These are phyloP conservation scores for Ciconia stormi DNA, from an alignment of 2,113 vertebrate genomes.

Conservation along the genomic window DNA sequence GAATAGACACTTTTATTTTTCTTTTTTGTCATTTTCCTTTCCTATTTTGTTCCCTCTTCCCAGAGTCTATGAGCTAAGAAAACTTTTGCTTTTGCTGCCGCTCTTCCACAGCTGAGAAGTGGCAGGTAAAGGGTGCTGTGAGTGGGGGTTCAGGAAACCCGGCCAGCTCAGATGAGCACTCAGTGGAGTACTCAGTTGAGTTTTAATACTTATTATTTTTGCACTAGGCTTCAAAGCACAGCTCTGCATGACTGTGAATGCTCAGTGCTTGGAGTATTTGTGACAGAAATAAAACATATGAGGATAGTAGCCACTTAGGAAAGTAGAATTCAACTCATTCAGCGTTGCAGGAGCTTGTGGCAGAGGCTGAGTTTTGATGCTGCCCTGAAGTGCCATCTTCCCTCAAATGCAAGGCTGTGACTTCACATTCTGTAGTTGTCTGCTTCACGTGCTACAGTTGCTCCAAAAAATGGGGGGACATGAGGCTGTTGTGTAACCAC, in stretches of 20 bases:
- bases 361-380: neutral
- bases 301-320: neutral
- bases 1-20: neutral
- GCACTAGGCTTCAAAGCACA: neutral
- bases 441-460: fast-evolving
- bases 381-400: neutral
- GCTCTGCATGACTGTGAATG: neutral
- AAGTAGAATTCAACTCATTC: neutral
- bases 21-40: neutral
- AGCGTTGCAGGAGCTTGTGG: neutral
- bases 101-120: neutral
- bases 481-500: neutral
- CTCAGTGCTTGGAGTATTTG: neutral
- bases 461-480: fast-evolving
- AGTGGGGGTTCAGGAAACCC: neutral
- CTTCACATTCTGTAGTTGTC: neutral
- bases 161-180: neutral
- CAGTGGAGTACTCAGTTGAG: no score
- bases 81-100: neutral
- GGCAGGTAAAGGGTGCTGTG: neutral
- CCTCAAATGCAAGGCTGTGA: neutral
- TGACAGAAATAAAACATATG: neutral
- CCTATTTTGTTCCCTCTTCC: neutral
- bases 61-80: neutral
- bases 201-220: neutral